A percentile compares a stretch with the other conserved stretches of the same genome.
phyloP scores from a whole-genome alignment of 1,140 invertebrate species.

The Bombus superbus region DNA sequence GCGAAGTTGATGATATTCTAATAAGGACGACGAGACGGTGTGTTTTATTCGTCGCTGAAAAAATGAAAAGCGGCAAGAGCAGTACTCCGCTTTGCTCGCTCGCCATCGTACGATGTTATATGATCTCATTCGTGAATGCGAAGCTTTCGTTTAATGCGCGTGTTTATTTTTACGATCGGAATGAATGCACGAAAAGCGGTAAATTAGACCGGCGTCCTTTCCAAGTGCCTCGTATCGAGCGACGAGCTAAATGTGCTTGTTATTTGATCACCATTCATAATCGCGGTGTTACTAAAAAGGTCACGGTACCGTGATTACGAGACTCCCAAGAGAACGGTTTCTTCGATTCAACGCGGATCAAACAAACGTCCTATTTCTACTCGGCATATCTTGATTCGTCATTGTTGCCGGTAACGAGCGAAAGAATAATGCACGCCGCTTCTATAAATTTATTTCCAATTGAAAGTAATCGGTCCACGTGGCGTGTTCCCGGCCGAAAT shows the following conservation, averaged over 20 bases:
- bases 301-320: background rate
- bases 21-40: no score
- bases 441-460: conserved; percentile 31
- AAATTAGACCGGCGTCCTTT: no score
- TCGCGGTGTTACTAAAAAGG: background rate
- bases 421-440: background rate
- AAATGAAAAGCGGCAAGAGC: no score
- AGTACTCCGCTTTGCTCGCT: no score
- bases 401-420: background rate
- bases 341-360: background rate
- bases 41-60: no score
- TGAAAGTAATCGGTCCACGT: conserved; percentile 42
- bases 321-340: background rate
- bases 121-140: no score
- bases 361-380: background rate
- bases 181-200: no score
- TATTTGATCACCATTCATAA: background rate
- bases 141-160: no score
- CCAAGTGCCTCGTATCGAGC: background rate
- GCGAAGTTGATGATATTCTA: no score
- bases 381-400: background rate
- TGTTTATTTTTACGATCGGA: no score
- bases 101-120: no score
- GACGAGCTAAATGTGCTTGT: background rate
- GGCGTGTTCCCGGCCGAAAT: conserved; percentile 43